Percentiles rank a stretch among this genome's conserved stretches.
Conservation (phyloP, 1,140 invertebrate species). For the Prorops nasuta region DNA sequence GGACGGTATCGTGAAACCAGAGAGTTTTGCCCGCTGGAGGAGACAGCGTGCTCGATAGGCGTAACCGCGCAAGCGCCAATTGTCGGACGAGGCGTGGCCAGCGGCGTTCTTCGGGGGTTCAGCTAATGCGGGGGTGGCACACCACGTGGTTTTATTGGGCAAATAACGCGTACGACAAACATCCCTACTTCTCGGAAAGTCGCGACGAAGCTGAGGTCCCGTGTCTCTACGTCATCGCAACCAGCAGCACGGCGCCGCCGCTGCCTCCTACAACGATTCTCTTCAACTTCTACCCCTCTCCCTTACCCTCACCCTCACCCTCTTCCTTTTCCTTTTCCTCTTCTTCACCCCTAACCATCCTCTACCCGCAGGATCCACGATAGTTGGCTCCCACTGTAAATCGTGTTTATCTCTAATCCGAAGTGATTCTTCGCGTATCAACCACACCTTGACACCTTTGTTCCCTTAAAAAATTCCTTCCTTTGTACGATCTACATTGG, state of each 20-base stretch:
- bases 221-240: too few relatives aligned
- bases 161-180: constrained; percentile 53
- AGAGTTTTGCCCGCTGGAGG: constrained; percentile 1
- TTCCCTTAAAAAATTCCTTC: too few relatives aligned
- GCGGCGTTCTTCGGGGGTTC: background rate
- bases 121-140: constrained; percentile 1
- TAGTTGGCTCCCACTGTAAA: constrained; percentile 46
- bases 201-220: too few relatives aligned
- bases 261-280: too few relatives aligned
- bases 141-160: constrained; percentile 55
- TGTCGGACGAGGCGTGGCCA: constrained; percentile 26
- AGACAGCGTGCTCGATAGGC: constrained; percentile 27
- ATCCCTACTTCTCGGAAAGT: constrained; percentile 34
- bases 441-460: background rate
- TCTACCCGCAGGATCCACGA: background rate
- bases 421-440: constrained; percentile 34
- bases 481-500: too few relatives aligned
- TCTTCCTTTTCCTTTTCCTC: background rate
- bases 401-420: constrained; percentile 48
- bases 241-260: too few relatives aligned
- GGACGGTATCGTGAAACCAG: constrained; percentile 1
- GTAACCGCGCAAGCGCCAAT: constrained; percentile 35
- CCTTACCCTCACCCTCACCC: background rate
- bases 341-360: background rate
- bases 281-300: background rate